A percentile compares a stretch with the other conserved stretches of the same genome.
phyloP scores from a whole-genome alignment of 1,140 invertebrate species.

The Vollenhovia emeryi region DNA sequence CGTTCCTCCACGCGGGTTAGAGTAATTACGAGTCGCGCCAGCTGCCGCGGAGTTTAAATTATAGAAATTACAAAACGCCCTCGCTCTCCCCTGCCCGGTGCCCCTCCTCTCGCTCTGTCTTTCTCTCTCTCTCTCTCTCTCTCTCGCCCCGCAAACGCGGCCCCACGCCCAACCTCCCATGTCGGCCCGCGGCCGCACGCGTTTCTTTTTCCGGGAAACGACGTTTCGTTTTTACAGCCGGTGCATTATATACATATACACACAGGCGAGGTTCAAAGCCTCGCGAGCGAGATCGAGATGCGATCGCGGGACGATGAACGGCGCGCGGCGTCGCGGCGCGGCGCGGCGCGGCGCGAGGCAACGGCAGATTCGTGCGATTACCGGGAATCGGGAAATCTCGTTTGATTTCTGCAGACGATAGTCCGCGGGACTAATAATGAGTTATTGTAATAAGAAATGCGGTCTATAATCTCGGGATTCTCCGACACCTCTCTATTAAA shows the following conservation, averaged over 20 bases:
- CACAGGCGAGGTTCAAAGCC: conserved; percentile 9
- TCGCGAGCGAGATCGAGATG: conserved; percentile 47
- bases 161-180: conserved; percentile 15
- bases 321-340: background rate
- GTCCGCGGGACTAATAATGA: conserved; percentile 11
- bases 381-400: conserved; percentile 33
- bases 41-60: conserved; percentile 85
- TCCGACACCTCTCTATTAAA: conserved; percentile 21
- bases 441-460: conserved; percentile 31
- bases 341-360: background rate
- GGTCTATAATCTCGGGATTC: background rate
- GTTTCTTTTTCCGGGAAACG: conserved; percentile 68
- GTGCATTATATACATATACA: conserved; percentile 47
- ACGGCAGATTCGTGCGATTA: conserved; percentile 18
- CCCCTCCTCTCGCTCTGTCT: background rate
- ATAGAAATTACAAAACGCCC: conserved; percentile 85
- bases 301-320: conserved; percentile 43
- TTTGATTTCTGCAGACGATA: background rate
- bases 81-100: conserved; percentile 50
- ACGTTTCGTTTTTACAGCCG: conserved; percentile 58
- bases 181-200: conserved; percentile 23
- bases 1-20: conserved; percentile 83
- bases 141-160: background rate
- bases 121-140: no score
- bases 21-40: conserved; percentile 85